Conservation (phyloP, 2,113 vertebrate genomes). For the Nothocercus nigrocapillus region DNA sequence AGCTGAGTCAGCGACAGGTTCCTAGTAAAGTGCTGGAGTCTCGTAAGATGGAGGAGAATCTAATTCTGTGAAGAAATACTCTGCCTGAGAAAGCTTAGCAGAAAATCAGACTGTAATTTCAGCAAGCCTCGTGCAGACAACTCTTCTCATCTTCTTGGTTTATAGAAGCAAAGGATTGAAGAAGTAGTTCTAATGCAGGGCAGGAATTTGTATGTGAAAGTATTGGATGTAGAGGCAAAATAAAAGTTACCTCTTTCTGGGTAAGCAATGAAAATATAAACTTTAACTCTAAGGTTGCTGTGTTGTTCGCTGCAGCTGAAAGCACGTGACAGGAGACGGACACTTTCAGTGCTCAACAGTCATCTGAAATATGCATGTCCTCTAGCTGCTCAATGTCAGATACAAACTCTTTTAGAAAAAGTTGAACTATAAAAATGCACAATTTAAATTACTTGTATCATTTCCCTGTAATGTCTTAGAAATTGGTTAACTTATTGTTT, state of each 20-base stretch:
- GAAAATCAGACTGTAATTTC: neutral
- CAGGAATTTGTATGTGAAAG: neutral
- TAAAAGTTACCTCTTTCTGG: neutral
- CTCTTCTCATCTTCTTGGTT: neutral
- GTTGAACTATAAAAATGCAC: neutral
- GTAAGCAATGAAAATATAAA: neutral
- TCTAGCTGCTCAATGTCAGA: neutral
- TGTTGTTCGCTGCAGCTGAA: neutral
- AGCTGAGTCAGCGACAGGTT: neutral
- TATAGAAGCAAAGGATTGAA: neutral
- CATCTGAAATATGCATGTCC: fast-evolving
- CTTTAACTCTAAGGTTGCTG: neutral
- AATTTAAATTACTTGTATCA: fast-evolving
- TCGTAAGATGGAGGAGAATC: neutral
- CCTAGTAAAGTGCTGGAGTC: neutral
- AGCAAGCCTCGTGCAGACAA: neutral
- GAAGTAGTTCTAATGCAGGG: neutral
- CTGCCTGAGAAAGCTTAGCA: neutral
- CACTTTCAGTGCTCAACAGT: fast-evolving
- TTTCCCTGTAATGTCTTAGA: neutral
- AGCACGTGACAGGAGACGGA: neutral
- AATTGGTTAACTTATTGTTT: neutral
- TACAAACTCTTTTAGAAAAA: neutral
- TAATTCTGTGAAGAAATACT: neutral
- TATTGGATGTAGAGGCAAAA: neutral